Evolutionary conservation across 2,797 vertebrate genomes (phyloP).

Genomic region (Bovichtus diacanthus): DNA sequence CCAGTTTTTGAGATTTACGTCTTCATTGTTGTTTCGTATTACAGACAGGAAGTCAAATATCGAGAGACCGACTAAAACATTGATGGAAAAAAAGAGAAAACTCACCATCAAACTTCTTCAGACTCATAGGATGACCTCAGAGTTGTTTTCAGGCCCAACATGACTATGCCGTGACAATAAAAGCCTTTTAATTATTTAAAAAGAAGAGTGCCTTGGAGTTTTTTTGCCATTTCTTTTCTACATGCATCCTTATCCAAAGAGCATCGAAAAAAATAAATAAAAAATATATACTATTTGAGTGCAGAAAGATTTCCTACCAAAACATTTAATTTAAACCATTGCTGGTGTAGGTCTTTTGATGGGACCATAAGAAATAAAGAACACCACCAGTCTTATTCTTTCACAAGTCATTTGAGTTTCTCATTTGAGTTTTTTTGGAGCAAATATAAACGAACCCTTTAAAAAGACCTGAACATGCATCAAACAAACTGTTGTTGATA

Average conservation of each 20-base stretch:
- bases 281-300: too few relatives aligned
- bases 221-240: too few relatives aligned
- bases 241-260: too few relatives aligned
- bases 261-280: too few relatives aligned
- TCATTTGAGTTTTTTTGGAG: constrained; percentile 2
- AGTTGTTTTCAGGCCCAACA: too few relatives aligned
- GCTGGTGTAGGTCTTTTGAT: constrained; percentile 1
- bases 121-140: too few relatives aligned
- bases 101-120: too few relatives aligned
- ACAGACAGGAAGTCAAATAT: not conserved
- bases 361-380: not conserved
- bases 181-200: too few relatives aligned
- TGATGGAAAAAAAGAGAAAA: not conserved
- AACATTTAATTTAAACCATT: not conserved
- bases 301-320: too few relatives aligned
- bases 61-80: not conserved
- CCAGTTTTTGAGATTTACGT: not conserved
- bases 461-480: not conserved
- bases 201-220: too few relatives aligned
- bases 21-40: not conserved
- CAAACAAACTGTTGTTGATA: not conserved
- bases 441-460: not conserved
- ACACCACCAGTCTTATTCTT: not conserved
- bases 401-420: constrained; percentile 1
- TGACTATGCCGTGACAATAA: too few relatives aligned